phyloP scores from a whole-genome alignment of 1,140 invertebrate species.

The Delia radicum region DNA sequence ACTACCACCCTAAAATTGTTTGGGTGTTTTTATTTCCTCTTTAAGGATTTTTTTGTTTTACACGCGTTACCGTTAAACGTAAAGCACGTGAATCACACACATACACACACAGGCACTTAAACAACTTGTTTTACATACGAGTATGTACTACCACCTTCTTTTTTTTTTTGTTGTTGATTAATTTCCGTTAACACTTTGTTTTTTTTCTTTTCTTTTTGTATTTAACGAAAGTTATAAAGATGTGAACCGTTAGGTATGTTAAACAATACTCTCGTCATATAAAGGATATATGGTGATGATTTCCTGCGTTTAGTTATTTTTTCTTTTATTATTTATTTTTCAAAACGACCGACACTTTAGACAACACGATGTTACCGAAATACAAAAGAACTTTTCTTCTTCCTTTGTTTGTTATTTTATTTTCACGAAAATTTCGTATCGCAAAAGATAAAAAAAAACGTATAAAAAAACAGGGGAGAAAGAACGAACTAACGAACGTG shows the following conservation, averaged over 20 bases:
- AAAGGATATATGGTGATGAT: background rate
- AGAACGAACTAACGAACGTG: constrained; percentile 22
- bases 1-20: too few species aligned
- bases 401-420: background rate
- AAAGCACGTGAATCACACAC: constrained; percentile 7
- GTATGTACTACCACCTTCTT: background rate
- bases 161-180: background rate
- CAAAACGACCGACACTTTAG: background rate
- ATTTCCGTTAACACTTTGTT: background rate
- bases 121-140: background rate
- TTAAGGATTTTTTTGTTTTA: too few species aligned
- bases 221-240: background rate
- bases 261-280: background rate
- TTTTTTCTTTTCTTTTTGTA: too few species aligned
- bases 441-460: background rate
- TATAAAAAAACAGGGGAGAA: background rate
- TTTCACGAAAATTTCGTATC: background rate
- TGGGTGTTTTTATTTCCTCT: too few species aligned
- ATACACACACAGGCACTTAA: background rate
- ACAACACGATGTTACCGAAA: background rate
- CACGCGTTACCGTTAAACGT: constrained; percentile 9
- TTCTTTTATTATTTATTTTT: background rate
- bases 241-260: background rate
- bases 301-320: background rate
- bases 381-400: background rate